Percentiles rank a stretch among this genome's conserved stretches.
phyloP scores from a whole-genome alignment of 2,888 invertebrate species.

The Eumerus sabulonum region DNA sequence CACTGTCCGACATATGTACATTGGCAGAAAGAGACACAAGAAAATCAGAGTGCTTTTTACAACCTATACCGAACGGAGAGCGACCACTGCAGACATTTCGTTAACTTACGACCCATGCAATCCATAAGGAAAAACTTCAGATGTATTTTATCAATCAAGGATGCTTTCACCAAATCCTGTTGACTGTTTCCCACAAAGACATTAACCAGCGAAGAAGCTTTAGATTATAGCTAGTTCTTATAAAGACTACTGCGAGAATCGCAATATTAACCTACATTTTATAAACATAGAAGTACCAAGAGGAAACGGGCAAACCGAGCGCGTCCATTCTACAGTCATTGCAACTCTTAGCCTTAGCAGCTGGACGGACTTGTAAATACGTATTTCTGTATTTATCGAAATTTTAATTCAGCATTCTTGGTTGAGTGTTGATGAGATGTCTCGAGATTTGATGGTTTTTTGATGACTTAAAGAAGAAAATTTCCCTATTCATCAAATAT shows the following conservation, averaged over 20 bases:
- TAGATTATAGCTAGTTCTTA: background rate
- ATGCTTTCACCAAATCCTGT: conserved; percentile 6
- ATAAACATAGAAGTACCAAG: background rate
- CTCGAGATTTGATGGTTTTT: no score
- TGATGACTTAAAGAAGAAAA: no score
- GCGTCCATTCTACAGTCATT: no score
- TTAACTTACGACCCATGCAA: background rate
- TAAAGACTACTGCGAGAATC: background rate
- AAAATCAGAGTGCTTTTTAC: conserved; percentile 6
- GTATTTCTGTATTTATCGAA: no score
- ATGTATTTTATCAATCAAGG: background rate
- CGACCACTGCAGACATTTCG: conserved; percentile 3
- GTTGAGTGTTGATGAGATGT: no score
- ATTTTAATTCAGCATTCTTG: no score
- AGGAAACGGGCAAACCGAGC: background rate
- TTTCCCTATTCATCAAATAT: no score
- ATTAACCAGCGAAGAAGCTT: conserved; percentile 4
- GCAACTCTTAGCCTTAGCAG: no score
- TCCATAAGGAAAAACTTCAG: no score
- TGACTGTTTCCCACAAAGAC: conserved; percentile 3
- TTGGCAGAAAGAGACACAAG: background rate
- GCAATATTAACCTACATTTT: conserved; percentile 2
- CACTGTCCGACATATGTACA: background rate
- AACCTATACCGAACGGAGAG: conserved; percentile 2
- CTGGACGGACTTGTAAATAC: no score